A percentile compares a stretch with the other conserved stretches of the same genome.
phyloP scores from a whole-genome alignment of 2,113 vertebrate species.

The Cochlearius cochlearius region DNA sequence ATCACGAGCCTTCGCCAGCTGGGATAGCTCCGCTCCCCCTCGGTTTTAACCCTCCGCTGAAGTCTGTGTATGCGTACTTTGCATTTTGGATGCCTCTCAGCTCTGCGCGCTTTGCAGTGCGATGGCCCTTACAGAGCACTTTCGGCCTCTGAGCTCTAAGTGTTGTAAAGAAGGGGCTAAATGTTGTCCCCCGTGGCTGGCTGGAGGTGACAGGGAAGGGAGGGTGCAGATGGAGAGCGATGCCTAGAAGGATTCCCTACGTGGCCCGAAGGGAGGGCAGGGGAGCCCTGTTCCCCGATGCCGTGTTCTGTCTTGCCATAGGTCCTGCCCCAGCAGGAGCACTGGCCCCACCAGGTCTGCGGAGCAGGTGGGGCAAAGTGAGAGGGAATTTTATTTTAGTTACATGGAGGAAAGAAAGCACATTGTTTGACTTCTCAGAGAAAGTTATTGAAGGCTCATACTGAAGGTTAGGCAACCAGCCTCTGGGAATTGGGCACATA shows the following conservation, averaged over 20 bases:
- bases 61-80: accelerated
- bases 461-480: constrained; percentile 3
- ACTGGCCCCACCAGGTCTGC: neutral
- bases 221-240: neutral
- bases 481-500: neutral
- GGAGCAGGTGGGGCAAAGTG: neutral
- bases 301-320: neutral
- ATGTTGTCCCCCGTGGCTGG: neutral
- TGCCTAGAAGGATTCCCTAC: neutral
- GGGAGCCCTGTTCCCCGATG: neutral
- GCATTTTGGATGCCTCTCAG: neutral
- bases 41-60: neutral
- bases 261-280: neutral
- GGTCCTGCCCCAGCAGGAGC: neutral
- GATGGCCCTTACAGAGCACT: neutral
- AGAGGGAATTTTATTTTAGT: neutral
- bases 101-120: neutral
- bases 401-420: neutral
- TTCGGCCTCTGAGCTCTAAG: neutral
- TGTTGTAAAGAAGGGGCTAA: neutral
- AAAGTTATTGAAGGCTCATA: neutral
- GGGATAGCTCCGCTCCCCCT: neutral
- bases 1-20: neutral
- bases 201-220: neutral
- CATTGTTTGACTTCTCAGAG: neutral